A percentile compares a stretch with the other conserved stretches of the same genome.
phyloP scores from a whole-genome alignment of 37 sponge, comb jelly and placozoan species.

The Ephydatia muelleri region DNA sequence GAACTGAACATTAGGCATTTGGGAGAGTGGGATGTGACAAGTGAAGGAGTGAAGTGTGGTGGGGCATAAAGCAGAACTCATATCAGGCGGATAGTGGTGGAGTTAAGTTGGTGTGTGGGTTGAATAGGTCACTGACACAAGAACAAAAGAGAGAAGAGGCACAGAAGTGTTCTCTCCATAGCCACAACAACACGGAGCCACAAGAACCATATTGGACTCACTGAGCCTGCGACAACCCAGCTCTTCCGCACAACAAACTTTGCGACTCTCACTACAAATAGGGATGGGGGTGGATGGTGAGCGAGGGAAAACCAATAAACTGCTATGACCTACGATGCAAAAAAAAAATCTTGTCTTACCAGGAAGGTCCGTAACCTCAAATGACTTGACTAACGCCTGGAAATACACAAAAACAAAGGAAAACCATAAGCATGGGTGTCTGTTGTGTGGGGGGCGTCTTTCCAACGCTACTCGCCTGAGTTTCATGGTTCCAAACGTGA shows the following conservation, averaged over 20 bases:
- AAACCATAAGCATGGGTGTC: background rate
- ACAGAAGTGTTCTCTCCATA: background rate
- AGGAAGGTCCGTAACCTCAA: conserved; percentile 89
- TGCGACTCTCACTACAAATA: conserved; percentile 78
- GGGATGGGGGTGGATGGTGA: no score
- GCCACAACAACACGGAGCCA: background rate
- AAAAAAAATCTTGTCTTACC: conserved; percentile 23
- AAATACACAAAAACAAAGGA: background rate
- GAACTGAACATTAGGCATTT: no score
- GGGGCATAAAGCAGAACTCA: no score
- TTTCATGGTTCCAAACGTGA: conserved; percentile 97
- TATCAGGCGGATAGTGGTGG: background rate
- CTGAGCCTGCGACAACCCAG: conserved; percentile 96
- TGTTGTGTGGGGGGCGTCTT: background rate
- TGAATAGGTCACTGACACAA: background rate
- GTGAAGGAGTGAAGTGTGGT: no score
- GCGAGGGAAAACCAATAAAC: no score
- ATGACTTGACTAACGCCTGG: conserved; percentile 82
- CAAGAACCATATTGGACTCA: conserved; percentile 15
- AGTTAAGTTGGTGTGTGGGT: no score
- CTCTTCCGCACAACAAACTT: conserved; percentile 93
- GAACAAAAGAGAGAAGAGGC: background rate
- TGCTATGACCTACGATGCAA: no score
- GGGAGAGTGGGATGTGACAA: no score
- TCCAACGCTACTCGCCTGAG: conserved; percentile 49